phyloP scores from a whole-genome alignment of 2,888 invertebrate species.

The Trypoxylon attenuatum region DNA sequence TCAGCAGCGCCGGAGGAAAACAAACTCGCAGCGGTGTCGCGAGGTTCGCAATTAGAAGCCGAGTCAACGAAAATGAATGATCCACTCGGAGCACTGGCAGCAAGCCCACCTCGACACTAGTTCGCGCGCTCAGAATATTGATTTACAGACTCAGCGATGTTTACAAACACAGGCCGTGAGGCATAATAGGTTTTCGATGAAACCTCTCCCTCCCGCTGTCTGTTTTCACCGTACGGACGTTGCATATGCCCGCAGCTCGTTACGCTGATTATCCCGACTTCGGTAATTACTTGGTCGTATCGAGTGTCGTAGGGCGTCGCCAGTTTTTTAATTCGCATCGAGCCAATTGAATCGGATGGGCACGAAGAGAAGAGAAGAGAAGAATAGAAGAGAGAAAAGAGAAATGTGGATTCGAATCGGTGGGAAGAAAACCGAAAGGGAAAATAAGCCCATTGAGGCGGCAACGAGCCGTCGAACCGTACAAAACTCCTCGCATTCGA shows the following conservation, averaged over 20 bases:
- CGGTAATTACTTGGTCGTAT: background rate
- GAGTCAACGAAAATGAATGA: no score
- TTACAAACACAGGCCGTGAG: no score
- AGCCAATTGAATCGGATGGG: background rate
- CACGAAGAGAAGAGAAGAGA: background rate
- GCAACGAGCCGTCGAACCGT: slow-evolving; percentile 43
- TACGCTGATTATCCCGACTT: background rate
- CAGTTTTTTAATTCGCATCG: background rate
- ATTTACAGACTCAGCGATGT: no score
- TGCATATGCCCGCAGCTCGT: background rate
- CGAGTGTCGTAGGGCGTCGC: background rate
- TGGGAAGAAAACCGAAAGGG: slow-evolving; percentile 10
- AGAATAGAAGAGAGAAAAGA: slow-evolving; percentile 5
- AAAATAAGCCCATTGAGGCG: slow-evolving; percentile 32
- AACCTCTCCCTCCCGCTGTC: no score
- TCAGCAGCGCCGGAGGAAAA: no score
- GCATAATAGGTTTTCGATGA: no score
- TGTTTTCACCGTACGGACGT: no score
- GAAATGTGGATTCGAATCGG: background rate
- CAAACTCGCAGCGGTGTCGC: no score
- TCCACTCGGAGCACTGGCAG: no score
- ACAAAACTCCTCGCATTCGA: slow-evolving; percentile 27
- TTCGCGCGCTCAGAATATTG: no score
- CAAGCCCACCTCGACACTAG: no score
- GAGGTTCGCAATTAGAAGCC: no score